Evolutionary conservation across 2,888 invertebrate genomes (phyloP), one percentile per base, ranked within the genome.

Genomic region (Phalangium opilio): DNA sequence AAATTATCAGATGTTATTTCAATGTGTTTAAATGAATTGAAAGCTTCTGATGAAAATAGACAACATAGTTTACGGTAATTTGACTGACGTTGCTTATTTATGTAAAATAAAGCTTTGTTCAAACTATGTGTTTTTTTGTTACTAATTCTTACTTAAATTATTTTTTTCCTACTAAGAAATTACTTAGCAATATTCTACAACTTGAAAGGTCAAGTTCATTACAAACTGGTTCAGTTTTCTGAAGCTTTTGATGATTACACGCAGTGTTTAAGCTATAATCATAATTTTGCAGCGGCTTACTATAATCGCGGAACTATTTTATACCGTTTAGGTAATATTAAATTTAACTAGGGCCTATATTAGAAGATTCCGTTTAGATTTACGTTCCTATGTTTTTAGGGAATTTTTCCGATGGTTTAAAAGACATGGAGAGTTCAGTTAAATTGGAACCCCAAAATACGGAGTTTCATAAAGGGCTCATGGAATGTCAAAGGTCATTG

Each of bases 291-390:
- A 12, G 56, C 58, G 19, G 60, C 64, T 0, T 64, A 60, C 51
- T 68, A 67, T 54, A 68, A 68, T 57, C 56, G 67, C 50, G 69
- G 65, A 14, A 61, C 67, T 2, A 63, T 69, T 14, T 56, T 60
- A 42, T 69, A 69, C 50, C 57, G 69, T 49, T 58, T 69, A 46
- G 66, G 67, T 67, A 57, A 53, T 52, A 43, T 41, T 44, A 21
- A 19, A 2, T 19, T 14, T 10, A 41, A 44, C 14, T 41, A 4
- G 41, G 17, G 33, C 14, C 33, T n/a, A 14, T 8, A 32, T 21
- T 11, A 14, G 17, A 7, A 11, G 7, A 32, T 27, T 18, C 20
- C n/a, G n/a, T n/a, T n/a, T n/a, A n/a, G n/a, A n/a, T n/a, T n/a
- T n/a, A 17, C 10, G 48, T 45, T 42, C 40, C 11, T 21, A 15